Evolutionary conservation across 2,113 vertebrate genomes (phyloP).

Genomic region (Ptyas mucosa): DNA sequence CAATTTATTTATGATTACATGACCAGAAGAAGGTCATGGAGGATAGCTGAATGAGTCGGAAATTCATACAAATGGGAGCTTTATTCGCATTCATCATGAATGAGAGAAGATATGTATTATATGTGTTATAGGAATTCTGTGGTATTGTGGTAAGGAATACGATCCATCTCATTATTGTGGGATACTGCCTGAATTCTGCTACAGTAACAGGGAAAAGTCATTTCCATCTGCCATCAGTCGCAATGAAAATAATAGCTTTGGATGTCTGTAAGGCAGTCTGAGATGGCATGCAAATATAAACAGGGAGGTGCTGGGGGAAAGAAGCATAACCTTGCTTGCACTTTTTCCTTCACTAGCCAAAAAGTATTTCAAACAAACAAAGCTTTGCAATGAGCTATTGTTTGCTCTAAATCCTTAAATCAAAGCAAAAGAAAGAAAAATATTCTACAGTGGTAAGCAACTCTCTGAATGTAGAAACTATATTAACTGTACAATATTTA

Average conservation of each 20-base stretch:
- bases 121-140: constrained; percentile 6
- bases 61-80: constrained; percentile 5
- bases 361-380: not conserved
- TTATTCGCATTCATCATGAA: constrained; percentile 2
- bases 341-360: constrained; percentile 17
- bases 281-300: constrained; percentile 16
- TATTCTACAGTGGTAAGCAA: constrained; percentile 52
- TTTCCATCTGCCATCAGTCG: constrained; percentile 33
- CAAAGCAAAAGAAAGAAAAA: constrained; percentile 52
- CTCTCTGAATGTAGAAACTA: constrained; percentile 51
- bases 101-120: not conserved
- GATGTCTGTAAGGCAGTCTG: constrained; percentile 19
- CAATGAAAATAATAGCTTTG: constrained; percentile 46
- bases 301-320: constrained; percentile 1
- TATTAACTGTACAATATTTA: constrained; percentile 24
- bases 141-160: constrained; percentile 36
- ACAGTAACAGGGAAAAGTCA: constrained; percentile 35
- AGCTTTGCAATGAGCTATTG: constrained; percentile 43
- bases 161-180: constrained; percentile 31
- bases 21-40: not conserved
- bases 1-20: constrained; percentile 22
- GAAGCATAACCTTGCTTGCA: not conserved
- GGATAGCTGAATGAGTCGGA: constrained; percentile 1
- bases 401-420: constrained; percentile 58
- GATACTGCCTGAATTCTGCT: constrained; percentile 25